Base-by-base conservation (phyloP, 2,113 vertebrate genomes). In the Montifringilla adamsi region DNA sequence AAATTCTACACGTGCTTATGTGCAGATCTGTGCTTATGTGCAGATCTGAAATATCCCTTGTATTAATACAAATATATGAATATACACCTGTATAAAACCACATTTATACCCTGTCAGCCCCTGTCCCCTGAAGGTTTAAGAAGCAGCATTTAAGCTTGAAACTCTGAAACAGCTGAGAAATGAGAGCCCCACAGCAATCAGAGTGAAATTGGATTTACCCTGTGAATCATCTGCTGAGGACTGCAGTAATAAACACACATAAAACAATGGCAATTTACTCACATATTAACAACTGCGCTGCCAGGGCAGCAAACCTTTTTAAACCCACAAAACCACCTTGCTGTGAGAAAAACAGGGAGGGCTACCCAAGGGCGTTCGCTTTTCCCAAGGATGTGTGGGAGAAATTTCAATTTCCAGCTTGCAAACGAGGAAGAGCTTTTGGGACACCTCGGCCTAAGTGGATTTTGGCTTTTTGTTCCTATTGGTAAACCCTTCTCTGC, bases 241-340 rank as follows among this genome's bases (percentile, higher is more conserved):
- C 60, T 35, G 41, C 44, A 87, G 79, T 72, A 58, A 90, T 91
- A 93, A 96, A 56, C 82, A 44, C 5, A 10, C 52, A 82, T 21
- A 76, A 85, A 96, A 68, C 82, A 94, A 84, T 7, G 37, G 66
- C 58, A 91, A 79, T 94, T 93, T 76, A 26, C 70, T 73, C 58
- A 13, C 10, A 21, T 28, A 79, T 83, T 72, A 90, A 49, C 37
- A 44, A 35, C 15, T 21, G 13, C 10, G 73, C 73, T 91, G 68
- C 31, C 67, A 37, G 55, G 60, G 70, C 21, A 72, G 84, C 37
- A 49, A 88, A 52, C 9, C 31, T 62, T 76, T 76, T 87, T 11
- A 47, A 76, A 87, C 18, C 47, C 44, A 26, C 31, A 55, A 89
- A 93, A 55, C 27, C 58, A 55, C 70, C 44, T 78, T 37, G 78